These are phyloP conservation scores for Botia almorhae DNA, from an alignment of 2,797 vertebrate genomes.

Conservation along the genomic window DNA sequence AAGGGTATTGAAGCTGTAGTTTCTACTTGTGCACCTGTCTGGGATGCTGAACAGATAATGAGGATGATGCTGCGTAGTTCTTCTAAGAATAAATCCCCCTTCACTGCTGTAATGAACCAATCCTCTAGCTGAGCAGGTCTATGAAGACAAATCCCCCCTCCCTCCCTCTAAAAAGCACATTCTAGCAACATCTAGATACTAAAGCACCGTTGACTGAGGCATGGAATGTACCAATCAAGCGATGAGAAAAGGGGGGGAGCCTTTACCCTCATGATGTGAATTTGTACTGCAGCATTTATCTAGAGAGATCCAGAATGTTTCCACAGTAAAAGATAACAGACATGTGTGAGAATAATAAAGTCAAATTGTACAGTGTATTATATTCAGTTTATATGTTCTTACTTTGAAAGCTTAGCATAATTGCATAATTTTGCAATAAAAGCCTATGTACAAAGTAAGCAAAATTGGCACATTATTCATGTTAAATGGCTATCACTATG, in stretches of 20 bases:
- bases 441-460: too few relatives aligned
- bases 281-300: constrained; percentile 43
- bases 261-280: constrained; percentile 38
- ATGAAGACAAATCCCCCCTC: constrained; percentile 66
- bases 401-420: too few relatives aligned
- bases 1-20: neutral
- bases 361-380: neutral
- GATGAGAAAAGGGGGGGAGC: constrained; percentile 48
- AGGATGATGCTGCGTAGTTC: constrained; percentile 31
- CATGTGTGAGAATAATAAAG: neutral
- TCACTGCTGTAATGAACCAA: constrained; percentile 66
- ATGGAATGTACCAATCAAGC: constrained; percentile 69
- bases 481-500: too few relatives aligned
- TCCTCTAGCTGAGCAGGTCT: constrained; percentile 61
- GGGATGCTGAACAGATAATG: neutral
- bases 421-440: too few relatives aligned
- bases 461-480: too few relatives aligned
- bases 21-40: constrained; percentile 36
- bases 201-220: constrained; percentile 57
- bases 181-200: constrained; percentile 76
- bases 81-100: constrained; percentile 51
- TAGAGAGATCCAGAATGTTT: constrained; percentile 66
- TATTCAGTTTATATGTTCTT: neutral
- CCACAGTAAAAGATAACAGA: constrained; percentile 48
- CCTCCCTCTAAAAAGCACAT: constrained; percentile 66